Base-by-base conservation (phyloP, 2,888 invertebrate species). In the Cosmia pyralina region DNA sequence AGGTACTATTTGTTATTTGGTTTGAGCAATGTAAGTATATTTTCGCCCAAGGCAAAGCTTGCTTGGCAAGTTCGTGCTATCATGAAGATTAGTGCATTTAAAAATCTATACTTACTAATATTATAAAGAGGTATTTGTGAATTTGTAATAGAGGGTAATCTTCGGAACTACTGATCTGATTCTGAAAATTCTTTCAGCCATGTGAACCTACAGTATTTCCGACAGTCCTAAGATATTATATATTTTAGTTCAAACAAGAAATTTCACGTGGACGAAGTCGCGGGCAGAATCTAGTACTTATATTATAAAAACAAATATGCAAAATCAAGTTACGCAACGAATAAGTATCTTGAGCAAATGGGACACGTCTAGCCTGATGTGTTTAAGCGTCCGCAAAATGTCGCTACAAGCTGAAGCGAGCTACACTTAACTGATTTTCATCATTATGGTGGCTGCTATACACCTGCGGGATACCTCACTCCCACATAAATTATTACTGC, bases 391-490 rank as follows among this genome's bases (percentile, higher is more conserved):
- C 85, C 85, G 82, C 85, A 86, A 88, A 87, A 84, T 82, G 85
- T 81, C 87, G 87, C 84, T 83, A 83, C 83, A 88, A 86, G 88
- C 84, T 83, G 88, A 83, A 83, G 82, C 84, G 85, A 86, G 83
- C 87, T 78, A 70, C 53, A 83, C 88, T 90, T 90, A 91, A 91
- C 88, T 88, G 88, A 91, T 90, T 91, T 90, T 85, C 89, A 87
- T 90, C 88, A 87, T 88, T 88, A 90, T 85, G 86, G 77, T 78
- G 83, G 62, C 83, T 85, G 78, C 79, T 53, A 64, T 41, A 77
- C 48, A 66, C 65, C 57, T 44, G 75, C 67, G 68, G 17, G 65
- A 67, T 11, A 62, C 66, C 66, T 58, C 62, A 70, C 48, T 44
- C 57, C 46, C 38, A 60, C 46, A 48, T 77, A 75, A 68, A 77